Percentiles rank a stretch among this genome's conserved stretches.
These are phyloP conservation scores for Orestias chungarensis DNA, from an alignment of 2,797 vertebrate species.

Conservation along the genomic window DNA sequence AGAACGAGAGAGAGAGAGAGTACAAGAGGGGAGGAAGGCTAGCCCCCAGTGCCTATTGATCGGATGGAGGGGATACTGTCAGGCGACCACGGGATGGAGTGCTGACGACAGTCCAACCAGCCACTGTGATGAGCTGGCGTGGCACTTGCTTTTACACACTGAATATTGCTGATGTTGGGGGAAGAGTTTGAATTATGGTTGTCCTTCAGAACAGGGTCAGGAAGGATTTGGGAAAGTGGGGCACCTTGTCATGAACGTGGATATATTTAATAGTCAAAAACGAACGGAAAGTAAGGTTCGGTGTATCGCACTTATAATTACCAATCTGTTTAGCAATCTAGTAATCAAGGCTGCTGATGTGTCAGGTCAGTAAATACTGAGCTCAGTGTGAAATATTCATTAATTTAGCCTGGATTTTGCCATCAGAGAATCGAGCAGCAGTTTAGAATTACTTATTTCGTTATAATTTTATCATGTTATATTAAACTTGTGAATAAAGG, in stretches of 20 bases:
- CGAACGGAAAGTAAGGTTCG: slow-evolving; percentile 1
- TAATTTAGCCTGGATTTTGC: slow-evolving; percentile 3
- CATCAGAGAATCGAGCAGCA: not conserved
- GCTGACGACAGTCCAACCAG: slow-evolving; percentile 75
- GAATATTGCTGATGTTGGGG: slow-evolving; percentile 61
- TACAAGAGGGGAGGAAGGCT: slow-evolving; percentile 56
- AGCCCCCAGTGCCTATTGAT: slow-evolving; percentile 77
- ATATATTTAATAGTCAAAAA: slow-evolving; percentile 10
- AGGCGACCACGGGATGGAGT: slow-evolving; percentile 75
- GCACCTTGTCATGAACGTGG: slow-evolving; percentile 11
- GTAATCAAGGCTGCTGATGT: not conserved
- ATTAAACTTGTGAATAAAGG: not conserved
- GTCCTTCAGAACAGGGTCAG: slow-evolving; percentile 33
- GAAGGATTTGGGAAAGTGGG: slow-evolving; percentile 37
- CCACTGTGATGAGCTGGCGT: slow-evolving; percentile 65
- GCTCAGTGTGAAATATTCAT: not conserved
- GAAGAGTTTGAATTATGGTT: slow-evolving; percentile 59
- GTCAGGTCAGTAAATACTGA: not conserved
- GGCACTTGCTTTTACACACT: slow-evolving; percentile 32
- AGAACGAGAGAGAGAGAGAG: slow-evolving; percentile 25
- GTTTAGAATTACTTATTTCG: not conserved
- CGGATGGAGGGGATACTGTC: slow-evolving; percentile 65
- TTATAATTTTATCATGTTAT: not conserved
- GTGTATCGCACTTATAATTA: slow-evolving; percentile 4
- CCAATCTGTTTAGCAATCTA: slow-evolving; percentile 1